Evolutionary conservation across 23 tunicate species (phyloP), one percentile per base, ranked within the genome.

Genomic region (Aplidium turbinatum): DNA sequence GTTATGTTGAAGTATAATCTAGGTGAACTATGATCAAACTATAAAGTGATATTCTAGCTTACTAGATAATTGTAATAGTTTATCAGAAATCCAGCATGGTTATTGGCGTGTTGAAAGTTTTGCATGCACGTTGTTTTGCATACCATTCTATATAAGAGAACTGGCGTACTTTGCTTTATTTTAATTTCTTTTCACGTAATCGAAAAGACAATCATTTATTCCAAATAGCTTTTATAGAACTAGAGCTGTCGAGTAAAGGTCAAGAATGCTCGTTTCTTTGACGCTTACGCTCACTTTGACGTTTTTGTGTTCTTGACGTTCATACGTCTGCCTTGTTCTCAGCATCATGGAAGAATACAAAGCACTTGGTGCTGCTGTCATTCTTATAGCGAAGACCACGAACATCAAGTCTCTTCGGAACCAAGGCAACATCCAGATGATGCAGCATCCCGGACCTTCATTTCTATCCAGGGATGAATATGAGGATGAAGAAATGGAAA

Each of bases 401-500:
- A 38, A 42, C 50, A 42, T 42, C 50, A 16, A 42, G 50, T 42
- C 50, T n/a, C n/a, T n/a, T n/a, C n/a, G n/a, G n/a, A n/a, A n/a
- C n/a, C n/a, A n/a, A n/a, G n/a, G n/a, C n/a, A n/a, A n/a, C n/a
- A n/a, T n/a, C n/a, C n/a, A n/a, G n/a, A n/a, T n/a, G n/a, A n/a
- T n/a, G n/a, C n/a, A n/a, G n/a, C n/a, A n/a, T n/a, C n/a, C n/a
- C n/a, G 25, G 50, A 36, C 5, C 4, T 38, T 38, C 48, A 11
- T n/a, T n/a, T n/a, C n/a, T n/a, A n/a, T 5, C 48, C 6, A 18
- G 72, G 27, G 72, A 65, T 11, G 72, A 65, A 5, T 70, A 47
- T 47, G 76, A 70, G 22, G 76, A 65, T 11, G 76, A 70, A 4
- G 76, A 70, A 4, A 70, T 70, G 76, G 76, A 70, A 6, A 7